Evolutionary conservation across 2,797 vertebrate species (phyloP).

Genomic region (Falco columbarius): DNA sequence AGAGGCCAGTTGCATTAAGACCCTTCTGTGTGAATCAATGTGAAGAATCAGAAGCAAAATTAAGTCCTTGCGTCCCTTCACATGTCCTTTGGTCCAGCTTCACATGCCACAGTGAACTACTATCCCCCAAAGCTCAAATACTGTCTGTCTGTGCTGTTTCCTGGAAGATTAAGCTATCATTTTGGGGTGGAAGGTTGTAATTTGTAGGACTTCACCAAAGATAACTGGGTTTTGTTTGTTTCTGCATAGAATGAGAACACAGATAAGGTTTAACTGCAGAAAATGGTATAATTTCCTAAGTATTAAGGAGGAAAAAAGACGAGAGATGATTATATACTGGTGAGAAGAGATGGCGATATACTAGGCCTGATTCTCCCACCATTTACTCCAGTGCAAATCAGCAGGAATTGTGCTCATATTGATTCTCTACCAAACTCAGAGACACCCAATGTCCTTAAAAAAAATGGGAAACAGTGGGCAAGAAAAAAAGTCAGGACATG

Average conservation of each 20-base stretch:
- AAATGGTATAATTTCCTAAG: background rate
- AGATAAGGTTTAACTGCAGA: background rate
- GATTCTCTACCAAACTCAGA: background rate
- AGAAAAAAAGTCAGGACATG: background rate
- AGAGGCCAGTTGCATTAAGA: background rate
- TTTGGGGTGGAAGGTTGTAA: background rate
- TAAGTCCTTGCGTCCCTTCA: background rate
- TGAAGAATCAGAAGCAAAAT: background rate
- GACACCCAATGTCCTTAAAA: background rate
- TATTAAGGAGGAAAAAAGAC: background rate
- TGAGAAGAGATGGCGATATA: background rate
- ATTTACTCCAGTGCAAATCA: background rate
- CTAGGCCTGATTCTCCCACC: background rate
- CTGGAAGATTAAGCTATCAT: conserved; percentile 39
- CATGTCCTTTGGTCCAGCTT: background rate
- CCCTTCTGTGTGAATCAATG: rapidly evolving
- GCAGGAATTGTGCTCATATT: background rate
- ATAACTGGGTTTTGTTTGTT: background rate
- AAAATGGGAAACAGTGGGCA: background rate
- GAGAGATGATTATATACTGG: too few species aligned
- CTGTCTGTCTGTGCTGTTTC: conserved; percentile 13
- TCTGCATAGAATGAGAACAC: background rate
- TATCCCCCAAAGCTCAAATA: background rate
- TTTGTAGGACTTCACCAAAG: background rate
- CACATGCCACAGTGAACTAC: background rate